Conservation (phyloP, 2,888 invertebrate genomes). For the Tachystola acroxantha region DNA sequence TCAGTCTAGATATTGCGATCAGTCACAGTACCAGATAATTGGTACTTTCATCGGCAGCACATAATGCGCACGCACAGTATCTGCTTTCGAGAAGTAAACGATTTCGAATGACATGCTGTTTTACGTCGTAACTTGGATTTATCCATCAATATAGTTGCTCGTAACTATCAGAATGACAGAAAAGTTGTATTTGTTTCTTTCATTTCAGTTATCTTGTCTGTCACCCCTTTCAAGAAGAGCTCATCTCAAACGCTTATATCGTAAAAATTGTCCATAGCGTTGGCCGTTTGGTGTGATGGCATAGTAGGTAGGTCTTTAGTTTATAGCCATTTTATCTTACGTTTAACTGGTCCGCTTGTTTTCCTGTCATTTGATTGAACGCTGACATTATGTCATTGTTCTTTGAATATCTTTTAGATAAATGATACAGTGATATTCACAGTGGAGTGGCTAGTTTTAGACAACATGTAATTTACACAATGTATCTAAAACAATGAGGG, state of each 20-base stretch:
- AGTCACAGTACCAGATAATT: constrained; percentile 14
- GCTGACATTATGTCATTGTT: not conserved
- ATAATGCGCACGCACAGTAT: constrained; percentile 9
- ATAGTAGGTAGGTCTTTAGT: no score
- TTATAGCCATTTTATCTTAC: no score
- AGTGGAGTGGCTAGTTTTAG: not conserved
- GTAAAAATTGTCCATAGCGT: no score
- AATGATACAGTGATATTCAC: no score
- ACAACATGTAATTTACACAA: not conserved
- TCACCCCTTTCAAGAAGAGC: no score
- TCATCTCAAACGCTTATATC: no score
- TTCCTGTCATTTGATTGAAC: no score
- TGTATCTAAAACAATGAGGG: constrained; percentile 1
- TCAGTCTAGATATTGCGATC: constrained; percentile 14
- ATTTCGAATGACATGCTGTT: constrained; percentile 18
- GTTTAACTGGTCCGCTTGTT: not conserved
- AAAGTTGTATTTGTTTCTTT: no score
- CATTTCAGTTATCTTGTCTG: no score
- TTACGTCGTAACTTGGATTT: constrained; percentile 10
- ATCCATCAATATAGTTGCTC: constrained; percentile 9
- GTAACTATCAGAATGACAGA: no score
- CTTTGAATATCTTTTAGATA: no score
- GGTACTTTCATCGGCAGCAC: constrained; percentile 14
- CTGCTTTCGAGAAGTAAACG: constrained; percentile 15
- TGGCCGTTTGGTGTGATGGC: no score